These are phyloP conservation scores for Adrianichthys oophorus DNA, from an alignment of 2,797 vertebrate species.

Conservation along the genomic window DNA sequence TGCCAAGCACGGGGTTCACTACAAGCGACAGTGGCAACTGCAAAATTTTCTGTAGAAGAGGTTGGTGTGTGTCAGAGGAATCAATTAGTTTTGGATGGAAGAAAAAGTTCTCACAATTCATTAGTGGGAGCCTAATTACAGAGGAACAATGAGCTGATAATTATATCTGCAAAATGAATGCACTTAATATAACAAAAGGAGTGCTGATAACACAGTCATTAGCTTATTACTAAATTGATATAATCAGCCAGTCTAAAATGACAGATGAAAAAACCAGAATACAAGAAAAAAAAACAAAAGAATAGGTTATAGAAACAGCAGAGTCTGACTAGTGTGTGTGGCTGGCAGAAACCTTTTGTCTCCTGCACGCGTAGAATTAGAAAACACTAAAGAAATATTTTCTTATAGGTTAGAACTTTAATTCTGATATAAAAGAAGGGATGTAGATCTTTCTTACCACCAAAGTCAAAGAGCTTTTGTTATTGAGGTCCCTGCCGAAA, in stretches of 20 bases:
- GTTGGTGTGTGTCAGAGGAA: constrained; percentile 61
- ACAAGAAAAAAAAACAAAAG: constrained; percentile 2
- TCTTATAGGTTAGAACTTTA: background rate
- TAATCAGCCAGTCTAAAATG: constrained; percentile 63
- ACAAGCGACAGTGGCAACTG: constrained; percentile 25
- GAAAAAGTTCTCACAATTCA: constrained; percentile 68
- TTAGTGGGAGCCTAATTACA: constrained; percentile 74
- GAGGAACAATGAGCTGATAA: constrained; percentile 72
- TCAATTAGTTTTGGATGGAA: constrained; percentile 65
- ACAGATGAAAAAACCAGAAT: constrained; percentile 42
- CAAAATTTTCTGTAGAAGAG: constrained; percentile 61
- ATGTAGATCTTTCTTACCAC: background rate
- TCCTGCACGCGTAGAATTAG: background rate
- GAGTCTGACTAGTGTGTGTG: background rate
- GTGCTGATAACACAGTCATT: constrained; percentile 59
- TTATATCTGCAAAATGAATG: constrained; percentile 76
- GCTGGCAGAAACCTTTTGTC: background rate
- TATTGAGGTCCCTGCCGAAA: background rate
- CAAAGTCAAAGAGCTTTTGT: background rate
- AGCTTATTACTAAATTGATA: constrained; percentile 69
- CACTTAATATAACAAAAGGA: constrained; percentile 66
- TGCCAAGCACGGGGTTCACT: constrained; percentile 24
- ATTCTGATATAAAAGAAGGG: background rate
- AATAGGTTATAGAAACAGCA: constrained; percentile 6
- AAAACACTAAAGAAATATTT: background rate